Percentiles rank a stretch among this genome's conserved stretches.
phyloP scores from a whole-genome alignment of 1,140 invertebrate genomes.

The Pseudoatta argentina region DNA sequence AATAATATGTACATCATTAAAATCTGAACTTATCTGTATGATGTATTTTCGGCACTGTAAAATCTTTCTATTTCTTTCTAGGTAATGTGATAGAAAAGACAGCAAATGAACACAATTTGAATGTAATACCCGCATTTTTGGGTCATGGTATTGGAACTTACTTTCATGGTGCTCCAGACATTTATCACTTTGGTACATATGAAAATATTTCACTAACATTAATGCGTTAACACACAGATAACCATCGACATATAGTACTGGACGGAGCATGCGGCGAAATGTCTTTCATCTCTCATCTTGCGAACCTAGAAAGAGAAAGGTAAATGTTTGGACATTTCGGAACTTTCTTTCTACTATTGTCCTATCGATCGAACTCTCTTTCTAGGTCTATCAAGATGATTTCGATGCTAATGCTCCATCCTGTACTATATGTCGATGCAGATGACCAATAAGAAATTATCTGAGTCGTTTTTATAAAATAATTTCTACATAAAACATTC shows the following conservation, averaged over 20 bases:
- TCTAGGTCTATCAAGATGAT: no score
- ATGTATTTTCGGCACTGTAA: conserved; percentile 21
- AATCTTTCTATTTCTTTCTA: conserved; percentile 71
- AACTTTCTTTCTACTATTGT: no score
- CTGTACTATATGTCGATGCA: no score
- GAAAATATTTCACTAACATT: conserved; percentile 33
- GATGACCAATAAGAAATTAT: conserved; percentile 24
- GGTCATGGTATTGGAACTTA: conserved; percentile 97
- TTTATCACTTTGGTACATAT: conserved; percentile 91
- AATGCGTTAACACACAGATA: conserved; percentile 2
- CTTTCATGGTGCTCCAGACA: conserved; percentile 97
- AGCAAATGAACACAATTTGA: conserved; percentile 89
- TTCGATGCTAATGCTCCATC: no score
- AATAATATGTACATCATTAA: conserved; percentile 66
- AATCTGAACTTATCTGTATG: background rate
- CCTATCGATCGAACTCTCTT: no score
- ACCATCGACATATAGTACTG: background rate
- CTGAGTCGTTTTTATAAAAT: background rate
- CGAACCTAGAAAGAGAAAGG: no score
- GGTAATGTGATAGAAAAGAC: conserved; percentile 88
- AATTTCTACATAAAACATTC: background rate
- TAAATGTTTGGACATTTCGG: no score
- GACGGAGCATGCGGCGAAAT: no score
- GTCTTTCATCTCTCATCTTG: no score
- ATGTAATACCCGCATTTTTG: conserved; percentile 92